Evolutionary conservation across 2,797 vertebrate species (phyloP), one percentile per base, ranked within the genome.

Genomic region (Sitta carolinensis): DNA sequence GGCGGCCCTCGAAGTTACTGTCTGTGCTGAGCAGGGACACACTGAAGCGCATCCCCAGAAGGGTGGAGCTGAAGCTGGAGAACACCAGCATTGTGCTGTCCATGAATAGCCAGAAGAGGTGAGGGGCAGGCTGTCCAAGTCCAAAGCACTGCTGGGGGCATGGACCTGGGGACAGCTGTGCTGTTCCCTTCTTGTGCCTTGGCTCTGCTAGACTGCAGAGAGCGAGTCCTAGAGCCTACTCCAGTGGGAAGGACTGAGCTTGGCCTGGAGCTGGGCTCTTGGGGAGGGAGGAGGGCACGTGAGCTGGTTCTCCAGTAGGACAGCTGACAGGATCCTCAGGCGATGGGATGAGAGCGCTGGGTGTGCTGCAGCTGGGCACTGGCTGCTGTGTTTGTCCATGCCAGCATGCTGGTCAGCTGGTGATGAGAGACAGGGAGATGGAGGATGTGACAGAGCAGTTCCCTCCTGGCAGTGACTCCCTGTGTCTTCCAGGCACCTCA

Each of bases 61-160:
- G 97, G 78, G 98, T 99, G 88, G 98, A 98, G 59, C 97, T 99
- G 98, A 98, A 98, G 89, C 98, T 99, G 97, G 99, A 99, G 96
- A 99, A 98, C 84, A 99, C 98, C 55, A 99, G 98, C 70, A 91
- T 98, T 54, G 99, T 99, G 25, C 97, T 99, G 68, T 99, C 99
- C 42, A 99, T 99, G 99, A 99, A 99, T 91, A 99, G 99, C 97
- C 99, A 99, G 95, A 99, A 99, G 96, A 98, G 98, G 99, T 99
- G 64, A 67, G 52, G 16, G 9, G 3, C 36, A 72, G 47, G 23
- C 32, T 54, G 11, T 47, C 23, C 1, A 6, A 48, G 18, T 36
- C 42, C 38, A 1, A 1, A 3, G 30, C 14, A 36, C 5, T 2
- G 1, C 58, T 67, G 57, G 12, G 16, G 25, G 50, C 29, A 5